Conservation (phyloP, 2,797 vertebrate species). For the Intellagama lesueurii region DNA sequence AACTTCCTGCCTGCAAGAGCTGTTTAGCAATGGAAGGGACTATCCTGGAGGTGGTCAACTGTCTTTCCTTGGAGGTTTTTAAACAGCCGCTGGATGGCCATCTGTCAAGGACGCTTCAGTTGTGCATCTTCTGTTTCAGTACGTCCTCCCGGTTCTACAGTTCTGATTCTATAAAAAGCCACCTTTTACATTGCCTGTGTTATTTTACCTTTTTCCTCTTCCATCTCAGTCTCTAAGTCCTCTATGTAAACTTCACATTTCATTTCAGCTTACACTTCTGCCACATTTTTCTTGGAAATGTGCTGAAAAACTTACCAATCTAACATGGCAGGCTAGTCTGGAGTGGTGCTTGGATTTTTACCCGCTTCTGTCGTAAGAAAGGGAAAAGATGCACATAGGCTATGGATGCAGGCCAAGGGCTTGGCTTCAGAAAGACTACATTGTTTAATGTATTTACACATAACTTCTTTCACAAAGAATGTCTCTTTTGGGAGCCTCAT, state of each 20-base stretch:
- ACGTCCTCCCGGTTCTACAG: too few species aligned
- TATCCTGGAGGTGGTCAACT: too few species aligned
- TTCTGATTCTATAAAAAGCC: too few species aligned
- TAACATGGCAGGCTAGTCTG: background rate
- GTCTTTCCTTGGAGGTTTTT: too few species aligned
- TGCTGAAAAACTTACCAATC: rapidly evolving
- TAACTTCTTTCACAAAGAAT: background rate
- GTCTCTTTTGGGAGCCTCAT: constrained; percentile 9
- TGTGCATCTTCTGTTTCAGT: too few species aligned
- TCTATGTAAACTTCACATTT: background rate
- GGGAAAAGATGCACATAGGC: background rate
- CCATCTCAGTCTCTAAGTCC: too few species aligned
- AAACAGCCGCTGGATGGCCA: too few species aligned
- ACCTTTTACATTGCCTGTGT: too few species aligned
- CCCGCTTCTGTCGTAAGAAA: background rate
- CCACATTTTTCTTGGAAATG: constrained; percentile 9
- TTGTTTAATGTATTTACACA: background rate
- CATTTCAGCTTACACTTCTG: background rate
- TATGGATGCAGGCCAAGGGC: background rate
- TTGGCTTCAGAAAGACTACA: background rate
- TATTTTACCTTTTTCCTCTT: too few species aligned
- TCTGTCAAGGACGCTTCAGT: too few species aligned
- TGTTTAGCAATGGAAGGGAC: too few species aligned
- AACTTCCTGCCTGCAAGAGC: too few species aligned
- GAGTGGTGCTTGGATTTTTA: background rate